phyloP scores from a whole-genome alignment of 2,888 invertebrate genomes.

The Lasioglossum morio region DNA sequence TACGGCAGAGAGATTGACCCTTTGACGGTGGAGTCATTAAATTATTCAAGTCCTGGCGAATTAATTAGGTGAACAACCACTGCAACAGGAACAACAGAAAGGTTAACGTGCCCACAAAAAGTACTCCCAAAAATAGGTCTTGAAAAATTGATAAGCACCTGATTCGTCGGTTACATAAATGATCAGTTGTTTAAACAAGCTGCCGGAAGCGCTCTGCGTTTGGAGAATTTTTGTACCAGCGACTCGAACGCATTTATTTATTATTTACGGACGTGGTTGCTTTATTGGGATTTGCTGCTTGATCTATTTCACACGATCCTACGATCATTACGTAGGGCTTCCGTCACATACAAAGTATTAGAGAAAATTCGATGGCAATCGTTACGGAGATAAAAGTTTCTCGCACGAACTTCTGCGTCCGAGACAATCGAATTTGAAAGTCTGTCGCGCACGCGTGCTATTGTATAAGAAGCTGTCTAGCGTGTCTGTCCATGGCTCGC shows the following conservation, averaged over 20 bases:
- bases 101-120: too few relatives aligned
- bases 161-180: too few relatives aligned
- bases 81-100: too few relatives aligned
- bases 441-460: constrained; percentile 2
- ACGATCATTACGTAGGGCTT: not conserved
- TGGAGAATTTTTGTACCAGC: not conserved
- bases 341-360: not conserved
- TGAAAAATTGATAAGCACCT: too few relatives aligned
- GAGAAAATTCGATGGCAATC: not conserved
- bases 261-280: not conserved
- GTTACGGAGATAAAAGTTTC: not conserved
- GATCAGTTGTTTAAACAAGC: not conserved
- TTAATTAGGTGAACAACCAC: too few relatives aligned
- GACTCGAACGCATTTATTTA: not conserved
- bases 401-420: not conserved
- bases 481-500: constrained; percentile 3
- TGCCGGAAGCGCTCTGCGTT: not conserved
- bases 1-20: too few relatives aligned
- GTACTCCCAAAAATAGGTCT: too few relatives aligned
- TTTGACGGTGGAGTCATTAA: too few relatives aligned
- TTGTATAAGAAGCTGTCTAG: constrained; percentile 8
- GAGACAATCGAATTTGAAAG: constrained; percentile 6
- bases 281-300: not conserved
- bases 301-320: not conserved
- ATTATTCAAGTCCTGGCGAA: too few relatives aligned